These are phyloP conservation scores for Cheilosia grossa DNA, from an alignment of 2,888 invertebrate genomes.

Conservation along the genomic window DNA sequence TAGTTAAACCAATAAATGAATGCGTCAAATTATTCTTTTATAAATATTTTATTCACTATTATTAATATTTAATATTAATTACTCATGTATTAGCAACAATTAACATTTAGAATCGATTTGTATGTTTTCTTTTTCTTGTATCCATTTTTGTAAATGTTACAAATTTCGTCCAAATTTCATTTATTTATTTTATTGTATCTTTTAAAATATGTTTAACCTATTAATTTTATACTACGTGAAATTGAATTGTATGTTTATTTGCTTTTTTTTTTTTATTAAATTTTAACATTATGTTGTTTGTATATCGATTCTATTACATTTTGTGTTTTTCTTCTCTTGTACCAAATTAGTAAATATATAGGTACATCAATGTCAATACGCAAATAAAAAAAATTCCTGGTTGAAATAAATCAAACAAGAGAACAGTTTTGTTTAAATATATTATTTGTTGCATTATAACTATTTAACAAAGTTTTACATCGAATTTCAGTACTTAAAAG, in stretches of 20 bases:
- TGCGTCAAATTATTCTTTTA: slow-evolving; percentile 31
- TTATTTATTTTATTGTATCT: slow-evolving; percentile 55
- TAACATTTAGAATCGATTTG: slow-evolving; percentile 76
- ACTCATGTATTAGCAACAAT: slow-evolving; percentile 75
- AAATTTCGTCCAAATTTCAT: slow-evolving; percentile 58
- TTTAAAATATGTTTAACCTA: slow-evolving; percentile 65
- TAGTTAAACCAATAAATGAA: background rate
- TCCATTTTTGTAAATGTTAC: slow-evolving; percentile 75
- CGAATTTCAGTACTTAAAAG: slow-evolving; percentile 68
- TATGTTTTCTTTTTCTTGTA: slow-evolving; percentile 52
- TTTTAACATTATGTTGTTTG: slow-evolving; percentile 29
- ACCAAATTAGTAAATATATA: slow-evolving; percentile 54
- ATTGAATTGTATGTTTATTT: slow-evolving; percentile 58
- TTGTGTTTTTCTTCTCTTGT: slow-evolving; percentile 39
- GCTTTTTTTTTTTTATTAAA: slow-evolving; percentile 22
- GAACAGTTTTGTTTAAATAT: slow-evolving; percentile 7
- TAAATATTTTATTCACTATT: slow-evolving; percentile 71
- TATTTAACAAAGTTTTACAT: slow-evolving; percentile 71
- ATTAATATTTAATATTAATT: slow-evolving; percentile 71
- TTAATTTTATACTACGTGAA: slow-evolving; percentile 61
- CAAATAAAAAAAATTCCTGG: slow-evolving; percentile 45
- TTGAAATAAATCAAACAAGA: slow-evolving; percentile 30
- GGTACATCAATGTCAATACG: slow-evolving; percentile 35
- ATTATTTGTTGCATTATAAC: slow-evolving; percentile 55
- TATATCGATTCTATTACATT: slow-evolving; percentile 52